phyloP scores from a whole-genome alignment of 2,888 invertebrate genomes.

The Erebia epiphron region DNA sequence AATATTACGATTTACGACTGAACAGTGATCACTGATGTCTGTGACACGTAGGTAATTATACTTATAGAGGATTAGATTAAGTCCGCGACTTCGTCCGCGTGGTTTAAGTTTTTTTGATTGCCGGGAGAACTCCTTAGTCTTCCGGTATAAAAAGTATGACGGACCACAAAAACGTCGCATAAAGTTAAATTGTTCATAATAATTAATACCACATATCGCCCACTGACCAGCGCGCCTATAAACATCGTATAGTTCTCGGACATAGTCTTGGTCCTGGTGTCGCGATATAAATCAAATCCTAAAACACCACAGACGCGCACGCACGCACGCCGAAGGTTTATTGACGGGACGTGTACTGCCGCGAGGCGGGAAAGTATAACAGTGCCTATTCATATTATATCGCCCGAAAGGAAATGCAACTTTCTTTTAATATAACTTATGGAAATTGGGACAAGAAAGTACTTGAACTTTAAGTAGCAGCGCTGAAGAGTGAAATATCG shows the following conservation, averaged over 20 bases:
- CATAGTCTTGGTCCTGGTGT: background rate
- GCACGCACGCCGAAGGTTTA: background rate
- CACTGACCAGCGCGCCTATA: background rate
- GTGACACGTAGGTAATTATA: no score
- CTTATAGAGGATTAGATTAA: no score
- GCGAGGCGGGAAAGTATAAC: background rate
- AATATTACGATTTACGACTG: no score
- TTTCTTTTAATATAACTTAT: slow-evolving; percentile 10
- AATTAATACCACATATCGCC: background rate
- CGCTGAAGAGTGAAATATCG: no score
- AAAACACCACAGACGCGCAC: background rate
- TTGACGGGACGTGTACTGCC: background rate
- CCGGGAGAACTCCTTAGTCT: no score
- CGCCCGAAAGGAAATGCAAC: slow-evolving; percentile 3
- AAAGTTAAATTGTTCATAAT: background rate
- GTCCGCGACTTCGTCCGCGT: no score
- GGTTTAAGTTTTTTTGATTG: no score
- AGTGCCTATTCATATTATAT: background rate
- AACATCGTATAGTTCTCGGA: no score
- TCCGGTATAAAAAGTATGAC: no score
- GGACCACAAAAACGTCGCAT: background rate
- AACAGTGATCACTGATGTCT: no score
- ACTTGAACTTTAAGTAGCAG: no score
- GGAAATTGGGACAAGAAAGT: slow-evolving; percentile 11
- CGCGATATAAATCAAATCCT: background rate